Percentiles rank a stretch among this genome's conserved stretches.
phyloP scores from a whole-genome alignment of 2,797 vertebrate genomes.

The Chelon labrosus region DNA sequence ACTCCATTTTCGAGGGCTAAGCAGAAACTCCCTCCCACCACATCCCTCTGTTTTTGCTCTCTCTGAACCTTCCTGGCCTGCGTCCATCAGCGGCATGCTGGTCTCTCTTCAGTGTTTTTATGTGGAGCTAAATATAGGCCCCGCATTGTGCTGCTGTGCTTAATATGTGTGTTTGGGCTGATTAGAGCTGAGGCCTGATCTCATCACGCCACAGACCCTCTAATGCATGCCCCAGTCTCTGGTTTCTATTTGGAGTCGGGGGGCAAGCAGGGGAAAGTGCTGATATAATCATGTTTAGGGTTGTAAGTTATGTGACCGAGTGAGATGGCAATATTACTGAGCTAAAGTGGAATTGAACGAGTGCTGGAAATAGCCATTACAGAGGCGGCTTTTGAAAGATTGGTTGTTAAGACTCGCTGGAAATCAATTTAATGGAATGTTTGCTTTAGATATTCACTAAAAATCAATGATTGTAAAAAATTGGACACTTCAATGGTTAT shows the following conservation, averaged over 20 bases:
- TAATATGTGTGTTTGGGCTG: constrained; percentile 74
- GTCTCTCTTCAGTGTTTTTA: constrained; percentile 67
- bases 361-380: constrained; percentile 38
- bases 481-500: constrained; percentile 27
- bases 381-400: constrained; percentile 26
- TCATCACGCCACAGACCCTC: constrained; percentile 74
- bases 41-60: constrained; percentile 58
- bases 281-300: constrained; percentile 73
- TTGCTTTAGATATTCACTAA: constrained; percentile 39
- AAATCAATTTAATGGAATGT: constrained; percentile 43
- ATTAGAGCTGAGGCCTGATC: constrained; percentile 73
- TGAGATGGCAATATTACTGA: constrained; percentile 55
- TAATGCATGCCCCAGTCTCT: constrained; percentile 64
- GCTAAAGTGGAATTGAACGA: constrained; percentile 55
- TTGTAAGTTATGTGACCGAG: constrained; percentile 55
- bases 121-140: constrained; percentile 79
- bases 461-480: constrained; percentile 27
- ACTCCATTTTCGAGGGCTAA: constrained; percentile 46
- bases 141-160: constrained; percentile 68
- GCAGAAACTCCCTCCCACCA: constrained; percentile 60
- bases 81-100: constrained; percentile 62
- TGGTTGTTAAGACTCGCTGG: constrained; percentile 31
- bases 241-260: constrained; percentile 65
- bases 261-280: constrained; percentile 71
- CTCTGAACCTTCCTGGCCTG: constrained; percentile 62